phyloP scores from a whole-genome alignment of 2,888 invertebrate species.

The Nephrotoma appendiculata region DNA sequence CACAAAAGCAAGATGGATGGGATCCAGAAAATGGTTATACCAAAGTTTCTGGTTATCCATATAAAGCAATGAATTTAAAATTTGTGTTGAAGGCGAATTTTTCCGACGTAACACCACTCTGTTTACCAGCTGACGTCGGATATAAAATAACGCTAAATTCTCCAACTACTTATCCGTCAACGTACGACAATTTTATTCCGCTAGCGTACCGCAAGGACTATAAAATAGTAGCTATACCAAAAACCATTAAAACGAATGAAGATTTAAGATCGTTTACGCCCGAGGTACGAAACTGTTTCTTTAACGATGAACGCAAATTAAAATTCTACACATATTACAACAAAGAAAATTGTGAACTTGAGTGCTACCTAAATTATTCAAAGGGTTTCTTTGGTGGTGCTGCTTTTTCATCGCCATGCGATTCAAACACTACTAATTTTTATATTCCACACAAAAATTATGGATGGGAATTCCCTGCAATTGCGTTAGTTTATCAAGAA shows the following conservation, averaged over 20 bases:
- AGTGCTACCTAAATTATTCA: background rate
- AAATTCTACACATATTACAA: background rate
- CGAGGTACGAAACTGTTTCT: background rate
- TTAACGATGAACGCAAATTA: background rate
- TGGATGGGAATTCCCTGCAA: background rate
- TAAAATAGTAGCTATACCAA: background rate
- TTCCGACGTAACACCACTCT: background rate
- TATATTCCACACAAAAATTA: background rate
- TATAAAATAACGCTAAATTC: background rate
- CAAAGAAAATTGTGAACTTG: background rate
- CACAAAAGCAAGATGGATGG: background rate
- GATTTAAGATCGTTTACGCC: background rate
- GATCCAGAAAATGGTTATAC: conserved; percentile 14
- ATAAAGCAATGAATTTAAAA: conserved; percentile 16
- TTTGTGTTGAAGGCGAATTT: background rate
- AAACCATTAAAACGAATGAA: background rate
- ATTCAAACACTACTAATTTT: background rate
- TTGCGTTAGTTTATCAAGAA: too few species aligned
- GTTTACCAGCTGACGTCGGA: background rate
- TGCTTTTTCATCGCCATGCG: conserved; percentile 14
- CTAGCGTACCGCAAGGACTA: background rate
- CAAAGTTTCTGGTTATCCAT: background rate
- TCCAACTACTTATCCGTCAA: background rate
- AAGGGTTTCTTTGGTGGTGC: background rate
- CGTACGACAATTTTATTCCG: conserved; percentile 1